These are phyloP conservation scores for Charaxes varanes DNA, from an alignment of 1,140 invertebrate species.

Conservation along the genomic window DNA sequence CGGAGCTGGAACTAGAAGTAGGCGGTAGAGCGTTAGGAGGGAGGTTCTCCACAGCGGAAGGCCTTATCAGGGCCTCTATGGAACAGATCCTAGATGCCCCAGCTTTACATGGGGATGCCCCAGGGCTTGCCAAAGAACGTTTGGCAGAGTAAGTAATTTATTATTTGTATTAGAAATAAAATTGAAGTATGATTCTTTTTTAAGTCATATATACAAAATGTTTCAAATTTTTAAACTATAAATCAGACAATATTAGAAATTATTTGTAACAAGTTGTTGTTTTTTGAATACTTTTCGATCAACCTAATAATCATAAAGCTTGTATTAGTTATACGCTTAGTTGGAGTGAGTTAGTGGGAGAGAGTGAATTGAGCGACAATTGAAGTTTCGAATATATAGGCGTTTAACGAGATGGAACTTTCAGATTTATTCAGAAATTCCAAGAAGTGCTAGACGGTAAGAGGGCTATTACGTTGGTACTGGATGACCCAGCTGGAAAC, in stretches of 20 bases:
- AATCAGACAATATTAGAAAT: too few species aligned
- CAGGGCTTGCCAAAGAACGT: conserved; percentile 66
- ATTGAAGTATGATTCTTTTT: too few species aligned
- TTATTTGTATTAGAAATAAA: too few species aligned
- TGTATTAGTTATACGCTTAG: too few species aligned
- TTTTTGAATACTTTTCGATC: too few species aligned
- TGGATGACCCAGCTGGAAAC: conserved; percentile 98
- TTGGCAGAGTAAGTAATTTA: conserved; percentile 19
- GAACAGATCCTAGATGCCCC: conserved; percentile 85
- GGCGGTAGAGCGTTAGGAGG: conserved; percentile 87
- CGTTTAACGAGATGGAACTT: not conserved
- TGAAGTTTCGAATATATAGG: too few species aligned
- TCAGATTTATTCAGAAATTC: conserved; percentile 80
- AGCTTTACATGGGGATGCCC: conserved; percentile 72
- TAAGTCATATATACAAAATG: too few species aligned
- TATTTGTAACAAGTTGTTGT: too few species aligned
- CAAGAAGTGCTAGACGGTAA: conserved; percentile 81
- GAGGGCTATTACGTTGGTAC: conserved; percentile 81
- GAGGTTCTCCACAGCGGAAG: conserved; percentile 97
- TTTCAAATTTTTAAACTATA: too few species aligned
- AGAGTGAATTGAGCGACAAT: too few species aligned
- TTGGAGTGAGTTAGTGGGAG: too few species aligned
- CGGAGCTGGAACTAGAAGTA: conserved; percentile 83
- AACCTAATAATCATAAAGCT: too few species aligned
- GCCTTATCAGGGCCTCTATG: conserved; percentile 80